Conservation (phyloP, 2,888 invertebrate species). For the Sepioteuthis lessoniana region DNA sequence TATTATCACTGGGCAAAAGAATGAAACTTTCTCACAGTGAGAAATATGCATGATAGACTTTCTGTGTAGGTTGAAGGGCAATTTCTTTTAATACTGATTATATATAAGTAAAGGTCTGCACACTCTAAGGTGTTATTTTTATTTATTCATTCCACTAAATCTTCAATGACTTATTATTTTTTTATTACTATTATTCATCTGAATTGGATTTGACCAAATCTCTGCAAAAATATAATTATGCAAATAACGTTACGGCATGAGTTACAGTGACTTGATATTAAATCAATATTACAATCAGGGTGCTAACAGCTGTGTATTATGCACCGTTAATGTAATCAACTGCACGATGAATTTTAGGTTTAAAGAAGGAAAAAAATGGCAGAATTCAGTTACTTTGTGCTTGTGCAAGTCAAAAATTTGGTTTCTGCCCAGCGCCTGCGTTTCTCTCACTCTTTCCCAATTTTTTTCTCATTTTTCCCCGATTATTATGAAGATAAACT, state of each 20-base stretch:
- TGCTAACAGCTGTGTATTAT: neutral
- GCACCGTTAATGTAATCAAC: neutral
- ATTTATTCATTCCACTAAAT: neutral
- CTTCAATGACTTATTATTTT: neutral
- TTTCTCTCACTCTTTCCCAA: neutral
- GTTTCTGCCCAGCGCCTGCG: neutral
- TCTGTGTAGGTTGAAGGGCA: too few relatives aligned
- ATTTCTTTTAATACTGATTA: too few relatives aligned
- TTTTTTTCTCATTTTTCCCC: too few relatives aligned
- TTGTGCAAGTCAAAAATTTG: neutral
- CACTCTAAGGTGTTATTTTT: too few relatives aligned
- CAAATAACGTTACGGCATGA: neutral
- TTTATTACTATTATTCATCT: too few relatives aligned
- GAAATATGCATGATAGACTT: too few relatives aligned
- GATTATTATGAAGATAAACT: too few relatives aligned
- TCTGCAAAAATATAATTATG: neutral
- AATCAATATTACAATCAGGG: slow-evolving; percentile 18
- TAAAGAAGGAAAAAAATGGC: neutral
- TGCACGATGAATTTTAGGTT: neutral
- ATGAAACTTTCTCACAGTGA: too few relatives aligned
- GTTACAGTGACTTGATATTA: neutral
- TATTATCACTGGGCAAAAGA: too few relatives aligned
- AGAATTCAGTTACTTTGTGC: neutral
- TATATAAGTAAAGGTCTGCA: too few relatives aligned
- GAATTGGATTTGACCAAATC: neutral